These are phyloP conservation scores for Podiceps cristatus DNA, from an alignment of 2,113 vertebrate genomes.

Conservation along the genomic window DNA sequence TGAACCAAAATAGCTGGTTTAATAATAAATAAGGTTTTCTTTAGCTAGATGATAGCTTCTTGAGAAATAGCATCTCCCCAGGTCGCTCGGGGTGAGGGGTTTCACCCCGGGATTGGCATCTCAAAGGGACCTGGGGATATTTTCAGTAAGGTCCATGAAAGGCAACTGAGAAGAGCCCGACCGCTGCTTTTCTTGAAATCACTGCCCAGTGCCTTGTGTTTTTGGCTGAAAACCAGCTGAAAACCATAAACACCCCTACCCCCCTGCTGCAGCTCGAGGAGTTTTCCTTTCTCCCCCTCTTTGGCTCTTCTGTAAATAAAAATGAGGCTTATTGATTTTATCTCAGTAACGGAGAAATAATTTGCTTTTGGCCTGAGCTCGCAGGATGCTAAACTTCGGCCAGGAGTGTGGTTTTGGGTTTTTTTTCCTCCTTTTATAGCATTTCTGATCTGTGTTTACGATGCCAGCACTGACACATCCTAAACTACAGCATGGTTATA, in stretches of 20 bases:
- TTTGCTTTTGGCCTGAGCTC: not conserved
- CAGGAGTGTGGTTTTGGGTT: not conserved
- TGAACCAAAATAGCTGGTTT: not conserved
- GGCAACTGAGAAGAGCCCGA: not conserved
- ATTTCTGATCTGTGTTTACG: constrained; percentile 11
- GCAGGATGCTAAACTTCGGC: not conserved
- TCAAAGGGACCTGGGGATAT: not conserved
- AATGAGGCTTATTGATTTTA: constrained; percentile 11
- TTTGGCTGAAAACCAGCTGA: not conserved
- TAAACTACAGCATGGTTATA: not conserved
- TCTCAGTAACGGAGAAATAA: not conserved
- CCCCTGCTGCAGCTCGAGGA: not conserved
- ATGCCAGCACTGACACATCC: constrained; percentile 20
- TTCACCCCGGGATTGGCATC: not conserved
- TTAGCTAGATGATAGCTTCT: not conserved
- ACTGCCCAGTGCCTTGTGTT: not conserved
- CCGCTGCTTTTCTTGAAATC: not conserved
- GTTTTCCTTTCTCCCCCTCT: not conserved
- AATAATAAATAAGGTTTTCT: not conserved
- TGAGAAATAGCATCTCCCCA: not conserved
- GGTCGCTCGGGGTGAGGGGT: fast-evolving
- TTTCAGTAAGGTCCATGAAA: not conserved
- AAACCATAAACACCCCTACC: not conserved
- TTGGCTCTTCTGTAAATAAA: not conserved
- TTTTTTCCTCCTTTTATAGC: not conserved